These are phyloP conservation scores for Drosophila bipectinata DNA, from an alignment of 1,140 invertebrate genomes.

Conservation along the genomic window DNA sequence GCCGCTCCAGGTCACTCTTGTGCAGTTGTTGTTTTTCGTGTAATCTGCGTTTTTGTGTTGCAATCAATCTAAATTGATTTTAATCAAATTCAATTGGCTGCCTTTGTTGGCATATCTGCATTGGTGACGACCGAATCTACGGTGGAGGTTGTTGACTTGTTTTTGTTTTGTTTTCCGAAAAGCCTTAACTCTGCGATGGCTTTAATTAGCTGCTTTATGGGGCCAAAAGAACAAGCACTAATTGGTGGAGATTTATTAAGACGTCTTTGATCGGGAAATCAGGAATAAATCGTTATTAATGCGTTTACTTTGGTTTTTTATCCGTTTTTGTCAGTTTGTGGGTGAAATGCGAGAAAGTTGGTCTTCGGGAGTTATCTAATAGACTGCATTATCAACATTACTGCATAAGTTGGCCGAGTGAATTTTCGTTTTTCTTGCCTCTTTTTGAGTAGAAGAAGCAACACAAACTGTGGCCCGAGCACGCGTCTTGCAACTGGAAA, in stretches of 20 bases:
- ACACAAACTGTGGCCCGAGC: slow-evolving; percentile 34
- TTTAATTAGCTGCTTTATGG: slow-evolving; percentile 20
- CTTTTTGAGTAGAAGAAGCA: slow-evolving; percentile 33
- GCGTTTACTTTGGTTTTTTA: background rate
- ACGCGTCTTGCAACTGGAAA: slow-evolving; percentile 58
- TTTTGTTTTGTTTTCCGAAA: background rate
- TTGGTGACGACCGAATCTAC: slow-evolving; percentile 28
- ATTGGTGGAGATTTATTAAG: slow-evolving; percentile 3
- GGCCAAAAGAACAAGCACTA: slow-evolving; percentile 11
- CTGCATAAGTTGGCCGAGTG: slow-evolving; percentile 31
- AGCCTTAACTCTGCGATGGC: background rate
- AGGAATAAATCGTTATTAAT: background rate
- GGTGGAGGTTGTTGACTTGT: slow-evolving; percentile 30
- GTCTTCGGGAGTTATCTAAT: slow-evolving; percentile 43
- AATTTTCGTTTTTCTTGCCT: slow-evolving; percentile 18
- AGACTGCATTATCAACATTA: slow-evolving; percentile 33
- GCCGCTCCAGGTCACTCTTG: background rate
- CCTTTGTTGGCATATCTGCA: slow-evolving; percentile 35
- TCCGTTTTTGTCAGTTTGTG: background rate
- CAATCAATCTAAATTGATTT: slow-evolving; percentile 77
- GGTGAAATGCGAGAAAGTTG: slow-evolving; percentile 14
- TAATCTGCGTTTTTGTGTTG: slow-evolving; percentile 25
- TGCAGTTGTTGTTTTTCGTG: background rate
- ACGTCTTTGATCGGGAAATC: background rate
- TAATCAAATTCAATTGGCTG: slow-evolving; percentile 75